Evolutionary conservation across 2,888 invertebrate species (phyloP).

Genomic region (Aspidiotus rigidus): DNA sequence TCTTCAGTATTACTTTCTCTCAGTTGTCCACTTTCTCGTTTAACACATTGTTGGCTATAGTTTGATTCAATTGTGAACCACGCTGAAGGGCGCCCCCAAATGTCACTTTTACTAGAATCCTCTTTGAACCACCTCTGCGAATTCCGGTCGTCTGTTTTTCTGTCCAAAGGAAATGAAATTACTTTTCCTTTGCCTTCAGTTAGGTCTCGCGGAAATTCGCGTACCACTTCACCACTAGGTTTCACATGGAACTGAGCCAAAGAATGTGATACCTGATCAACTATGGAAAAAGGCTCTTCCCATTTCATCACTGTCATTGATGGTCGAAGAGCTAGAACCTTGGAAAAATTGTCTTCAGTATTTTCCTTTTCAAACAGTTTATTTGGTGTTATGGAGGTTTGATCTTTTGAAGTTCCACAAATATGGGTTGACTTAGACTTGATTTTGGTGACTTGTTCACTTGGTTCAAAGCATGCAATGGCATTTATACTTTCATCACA

Average conservation of each 20-base stretch:
- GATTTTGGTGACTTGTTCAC: too few species aligned
- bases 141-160: neutral
- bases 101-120: conserved; percentile 3
- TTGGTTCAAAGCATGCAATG: too few species aligned
- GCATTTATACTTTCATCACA: too few species aligned
- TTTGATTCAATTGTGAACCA: conserved; percentile 17
- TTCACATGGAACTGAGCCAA: conserved; percentile 16
- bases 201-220: conserved; percentile 13
- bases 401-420: too few species aligned
- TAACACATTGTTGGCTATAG: conserved; percentile 11
- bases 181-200: too few species aligned
- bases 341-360: too few species aligned
- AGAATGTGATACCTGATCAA: conserved; percentile 1
- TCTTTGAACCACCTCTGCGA: neutral
- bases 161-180: neutral
- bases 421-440: too few species aligned
- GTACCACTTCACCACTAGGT: conserved; percentile 21
- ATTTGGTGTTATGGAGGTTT: too few species aligned
- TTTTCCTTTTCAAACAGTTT: too few species aligned
- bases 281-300: neutral
- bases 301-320: neutral
- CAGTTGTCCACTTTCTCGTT: neutral
- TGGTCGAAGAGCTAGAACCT: too few species aligned
- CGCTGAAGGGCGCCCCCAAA: conserved; percentile 7
- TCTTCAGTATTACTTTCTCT: too few species aligned